Evolutionary conservation across 2,888 invertebrate species (phyloP).

Genomic region (Patella pellucida): DNA sequence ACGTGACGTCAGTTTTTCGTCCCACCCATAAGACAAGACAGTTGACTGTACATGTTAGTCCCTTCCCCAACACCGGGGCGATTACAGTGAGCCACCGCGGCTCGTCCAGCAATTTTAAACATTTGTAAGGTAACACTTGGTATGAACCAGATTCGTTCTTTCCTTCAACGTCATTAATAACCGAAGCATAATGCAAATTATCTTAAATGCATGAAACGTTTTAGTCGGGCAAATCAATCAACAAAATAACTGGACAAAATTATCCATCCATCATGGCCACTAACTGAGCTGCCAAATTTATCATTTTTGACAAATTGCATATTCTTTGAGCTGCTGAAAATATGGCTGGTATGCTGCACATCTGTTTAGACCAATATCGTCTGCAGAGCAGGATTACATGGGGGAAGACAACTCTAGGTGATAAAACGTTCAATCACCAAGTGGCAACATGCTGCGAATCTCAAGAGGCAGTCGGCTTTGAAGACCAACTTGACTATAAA

Average conservation of each 20-base stretch:
- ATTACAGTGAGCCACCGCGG: too few species aligned
- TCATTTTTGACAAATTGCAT: slow-evolving; percentile 11
- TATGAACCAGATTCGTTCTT: too few species aligned
- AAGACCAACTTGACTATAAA: slow-evolving; percentile 10
- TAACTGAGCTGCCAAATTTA: slow-evolving; percentile 9
- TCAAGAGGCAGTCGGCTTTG: slow-evolving; percentile 5
- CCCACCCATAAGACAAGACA: too few species aligned
- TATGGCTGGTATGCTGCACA: slow-evolving; percentile 4
- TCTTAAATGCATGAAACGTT: slow-evolving; percentile 7
- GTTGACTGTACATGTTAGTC: too few species aligned
- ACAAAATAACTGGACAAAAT: slow-evolving; percentile 3
- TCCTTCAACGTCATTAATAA: background rate
- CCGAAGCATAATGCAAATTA: slow-evolving; percentile 1
- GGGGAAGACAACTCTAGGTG: slow-evolving; percentile 5
- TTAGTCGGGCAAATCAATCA: slow-evolving; percentile 5
- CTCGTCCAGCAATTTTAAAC: too few species aligned
- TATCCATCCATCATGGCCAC: slow-evolving; percentile 2
- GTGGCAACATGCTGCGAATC: slow-evolving; percentile 9
- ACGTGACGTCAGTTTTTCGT: too few species aligned
- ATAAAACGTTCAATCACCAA: slow-evolving; percentile 8
- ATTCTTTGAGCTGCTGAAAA: background rate
- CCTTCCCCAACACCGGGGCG: too few species aligned
- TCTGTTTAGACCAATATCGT: background rate
- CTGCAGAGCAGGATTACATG: background rate
- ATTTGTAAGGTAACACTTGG: too few species aligned